Percentiles rank a stretch among this genome's conserved stretches.
These are phyloP conservation scores for Drosophila colorata DNA, from an alignment of 2,888 invertebrate species.

Conservation along the genomic window DNA sequence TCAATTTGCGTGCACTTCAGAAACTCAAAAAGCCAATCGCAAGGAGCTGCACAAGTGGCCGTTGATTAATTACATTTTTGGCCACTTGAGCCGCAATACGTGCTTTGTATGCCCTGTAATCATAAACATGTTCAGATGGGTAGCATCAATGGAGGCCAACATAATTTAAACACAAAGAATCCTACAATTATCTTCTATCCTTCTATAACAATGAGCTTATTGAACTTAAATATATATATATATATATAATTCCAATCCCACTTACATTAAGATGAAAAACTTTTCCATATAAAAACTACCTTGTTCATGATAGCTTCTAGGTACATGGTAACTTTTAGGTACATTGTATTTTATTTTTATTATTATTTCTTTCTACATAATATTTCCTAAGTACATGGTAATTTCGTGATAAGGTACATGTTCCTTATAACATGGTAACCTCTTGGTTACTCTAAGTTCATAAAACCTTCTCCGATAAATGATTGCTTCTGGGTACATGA, in stretches of 20 bases:
- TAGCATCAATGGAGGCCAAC: neutral
- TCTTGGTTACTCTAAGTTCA: no score
- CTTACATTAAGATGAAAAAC: no score
- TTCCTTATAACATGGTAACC: no score
- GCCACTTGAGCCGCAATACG: slow-evolving; percentile 43
- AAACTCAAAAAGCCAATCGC: neutral
- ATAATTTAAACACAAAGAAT: neutral
- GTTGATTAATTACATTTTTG: slow-evolving; percentile 55
- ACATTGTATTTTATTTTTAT: neutral
- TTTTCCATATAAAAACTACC: neutral
- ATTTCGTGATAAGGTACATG: neutral
- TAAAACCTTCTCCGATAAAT: no score
- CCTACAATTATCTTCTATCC: no score
- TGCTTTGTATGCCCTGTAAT: neutral
- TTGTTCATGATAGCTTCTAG: neutral
- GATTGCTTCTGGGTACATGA: no score
- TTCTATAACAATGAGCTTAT: no score
- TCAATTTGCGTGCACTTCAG: slow-evolving; percentile 38
- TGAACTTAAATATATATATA: no score
- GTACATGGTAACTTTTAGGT: neutral
- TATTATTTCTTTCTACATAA: neutral
- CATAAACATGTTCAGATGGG: fast-evolving
- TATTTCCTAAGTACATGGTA: neutral
- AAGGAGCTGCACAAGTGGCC: slow-evolving; percentile 1
- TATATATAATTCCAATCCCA: no score